Evolutionary conservation across 2,113 vertebrate species (phyloP), one percentile per base, ranked within the genome.

Genomic region (Chionomys nivalis): DNA sequence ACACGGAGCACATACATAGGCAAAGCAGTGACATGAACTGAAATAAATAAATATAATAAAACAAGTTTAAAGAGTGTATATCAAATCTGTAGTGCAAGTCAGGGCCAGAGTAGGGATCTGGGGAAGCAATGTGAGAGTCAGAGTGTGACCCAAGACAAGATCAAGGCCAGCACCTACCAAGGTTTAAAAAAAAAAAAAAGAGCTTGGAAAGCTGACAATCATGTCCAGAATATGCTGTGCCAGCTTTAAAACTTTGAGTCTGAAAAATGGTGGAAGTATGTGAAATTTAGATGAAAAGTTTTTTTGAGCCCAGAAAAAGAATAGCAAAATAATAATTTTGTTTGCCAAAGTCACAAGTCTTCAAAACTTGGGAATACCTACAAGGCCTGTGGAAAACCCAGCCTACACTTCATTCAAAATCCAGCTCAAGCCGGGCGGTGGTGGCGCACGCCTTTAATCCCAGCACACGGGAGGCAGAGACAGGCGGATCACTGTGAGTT

Each of bases 261-360:
- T 55, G 86, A 68, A 94, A 95, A 94, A 36, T 47, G 42, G 83
- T 33, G 24, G 23, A 95, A 73, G 75, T 73, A 24, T 87, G 31
- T 90, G 77, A 66, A 89, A 73, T n/a, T 66, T 55, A 93, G 7
- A 89, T 17, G 31, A 75, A 10, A 13, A 79, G 6, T 87, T 91
- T 94, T 52, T 92, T 63, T 91, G 44, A 78, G 23, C 19, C 23
- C 77, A 75, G 28, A 93, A 94, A 94, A 93, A 68, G 61, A 95
- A 88, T 61, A 70, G 19, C 61, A 42, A 81, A 73, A 87, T 17
- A 89, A 89, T 79, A 14, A 61, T 75, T 94, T 96, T 94, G 17
- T 82, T 24, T 81, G 72, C 91, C 42, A 88, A 70, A 79, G 36
- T 89, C 7, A 88, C 49, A 87, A 55, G 83, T 42, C 44, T 91